phyloP scores from a whole-genome alignment of 2,113 vertebrate species.

The Sorex fumeus region DNA sequence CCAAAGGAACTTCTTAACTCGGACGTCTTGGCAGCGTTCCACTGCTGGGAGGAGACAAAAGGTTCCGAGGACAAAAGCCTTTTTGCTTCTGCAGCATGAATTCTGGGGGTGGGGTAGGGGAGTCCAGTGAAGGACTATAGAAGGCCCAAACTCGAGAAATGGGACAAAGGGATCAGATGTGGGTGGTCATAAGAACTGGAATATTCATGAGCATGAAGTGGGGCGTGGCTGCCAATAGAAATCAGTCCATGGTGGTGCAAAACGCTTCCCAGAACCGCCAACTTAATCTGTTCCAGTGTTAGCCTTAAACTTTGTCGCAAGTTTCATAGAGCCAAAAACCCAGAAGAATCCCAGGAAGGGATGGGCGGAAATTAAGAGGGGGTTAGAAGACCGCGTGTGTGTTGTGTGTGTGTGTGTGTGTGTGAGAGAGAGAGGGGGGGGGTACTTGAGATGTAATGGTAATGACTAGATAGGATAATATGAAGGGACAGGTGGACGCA shows the following conservation, averaged over 20 bases:
- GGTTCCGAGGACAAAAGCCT: slow-evolving; percentile 11
- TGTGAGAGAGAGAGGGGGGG: background rate
- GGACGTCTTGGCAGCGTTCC: background rate
- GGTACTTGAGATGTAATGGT: background rate
- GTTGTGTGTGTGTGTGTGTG: no score
- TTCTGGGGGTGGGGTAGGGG: background rate
- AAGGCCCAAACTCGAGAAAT: background rate
- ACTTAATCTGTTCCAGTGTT: background rate
- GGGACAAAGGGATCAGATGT: background rate
- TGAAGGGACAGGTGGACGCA: background rate
- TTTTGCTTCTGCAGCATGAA: slow-evolving; percentile 51
- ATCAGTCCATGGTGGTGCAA: background rate
- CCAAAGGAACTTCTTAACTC: background rate
- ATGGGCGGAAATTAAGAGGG: no score
- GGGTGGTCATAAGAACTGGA: slow-evolving; percentile 9
- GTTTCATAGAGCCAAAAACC: background rate
- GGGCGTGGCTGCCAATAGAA: background rate
- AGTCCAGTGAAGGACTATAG: background rate
- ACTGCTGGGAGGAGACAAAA: background rate
- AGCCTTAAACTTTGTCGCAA: background rate
- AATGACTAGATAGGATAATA: no score
- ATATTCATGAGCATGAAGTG: background rate
- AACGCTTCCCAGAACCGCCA: background rate
- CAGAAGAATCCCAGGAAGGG: background rate
- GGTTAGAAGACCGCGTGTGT: background rate